A percentile compares a stretch with the other conserved stretches of the same genome.
Evolutionary conservation across 2,113 vertebrate species (phyloP).

Genomic region (Aptenodytes patagonicus): DNA sequence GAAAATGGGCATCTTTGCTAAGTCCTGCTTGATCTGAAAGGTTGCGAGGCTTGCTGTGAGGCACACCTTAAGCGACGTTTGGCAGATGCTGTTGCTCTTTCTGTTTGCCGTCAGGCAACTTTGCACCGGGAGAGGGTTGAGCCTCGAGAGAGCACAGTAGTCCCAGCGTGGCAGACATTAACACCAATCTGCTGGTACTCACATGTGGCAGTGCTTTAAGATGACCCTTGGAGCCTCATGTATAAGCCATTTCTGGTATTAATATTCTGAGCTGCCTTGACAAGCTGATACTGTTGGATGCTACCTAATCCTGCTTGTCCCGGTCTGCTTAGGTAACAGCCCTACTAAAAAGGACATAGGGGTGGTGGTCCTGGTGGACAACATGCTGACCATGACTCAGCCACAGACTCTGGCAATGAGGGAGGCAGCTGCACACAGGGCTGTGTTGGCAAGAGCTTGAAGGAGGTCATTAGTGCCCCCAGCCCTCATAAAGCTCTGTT

Average conservation of each 20-base stretch:
- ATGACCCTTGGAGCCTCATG: not conserved
- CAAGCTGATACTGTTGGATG: not conserved
- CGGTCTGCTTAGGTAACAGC: fast-evolving
- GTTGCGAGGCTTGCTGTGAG: not conserved
- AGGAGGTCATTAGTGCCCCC: not conserved
- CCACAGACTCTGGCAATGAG: not conserved
- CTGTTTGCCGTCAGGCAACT: not conserved
- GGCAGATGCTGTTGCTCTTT: not conserved
- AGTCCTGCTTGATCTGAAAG: not conserved
- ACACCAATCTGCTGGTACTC: fast-evolving
- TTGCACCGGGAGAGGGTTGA: not conserved
- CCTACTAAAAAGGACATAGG: not conserved
- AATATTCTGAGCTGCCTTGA: not conserved
- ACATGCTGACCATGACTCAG: not conserved
- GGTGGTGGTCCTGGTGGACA: not conserved
- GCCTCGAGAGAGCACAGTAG: fast-evolving
- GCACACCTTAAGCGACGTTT: not conserved
- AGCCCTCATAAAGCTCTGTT: not conserved
- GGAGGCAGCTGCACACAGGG: not conserved
- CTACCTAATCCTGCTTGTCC: not conserved
- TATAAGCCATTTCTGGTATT: not conserved
- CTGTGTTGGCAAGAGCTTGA: not conserved
- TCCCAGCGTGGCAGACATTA: not conserved
- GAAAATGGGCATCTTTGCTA: not conserved
- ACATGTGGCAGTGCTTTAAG: fast-evolving